Evolutionary conservation across 2,113 vertebrate species (phyloP).

Genomic region (Ictalurus punctatus): DNA sequence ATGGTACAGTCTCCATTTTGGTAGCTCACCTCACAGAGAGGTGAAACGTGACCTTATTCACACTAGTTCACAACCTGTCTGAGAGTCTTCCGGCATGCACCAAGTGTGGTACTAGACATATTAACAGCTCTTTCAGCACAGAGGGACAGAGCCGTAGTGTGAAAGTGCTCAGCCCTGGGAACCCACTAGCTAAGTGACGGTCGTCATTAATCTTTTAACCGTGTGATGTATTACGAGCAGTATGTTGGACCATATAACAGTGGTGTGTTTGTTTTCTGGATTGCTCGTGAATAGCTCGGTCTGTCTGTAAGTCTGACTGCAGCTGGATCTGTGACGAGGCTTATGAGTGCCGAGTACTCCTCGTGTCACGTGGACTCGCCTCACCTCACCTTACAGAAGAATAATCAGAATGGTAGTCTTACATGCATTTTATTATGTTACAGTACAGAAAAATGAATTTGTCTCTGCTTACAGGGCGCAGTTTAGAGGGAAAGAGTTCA

Average conservation of each 20-base stretch:
- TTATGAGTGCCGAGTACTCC: neutral
- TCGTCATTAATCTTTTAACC: slow-evolving; percentile 31
- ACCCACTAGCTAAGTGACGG: neutral
- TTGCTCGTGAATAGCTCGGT: slow-evolving; percentile 6
- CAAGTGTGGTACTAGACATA: neutral
- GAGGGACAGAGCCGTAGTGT: neutral
- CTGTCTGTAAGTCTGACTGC: neutral
- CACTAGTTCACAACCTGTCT: neutral
- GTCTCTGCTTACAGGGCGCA: neutral
- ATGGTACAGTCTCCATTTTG: neutral
- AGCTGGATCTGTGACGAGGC: neutral
- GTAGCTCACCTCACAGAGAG: neutral
- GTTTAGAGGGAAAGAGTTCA: slow-evolving; percentile 13
- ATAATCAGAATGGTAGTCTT: neutral
- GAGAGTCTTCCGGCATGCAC: slow-evolving; percentile 6
- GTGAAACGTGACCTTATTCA: slow-evolving; percentile 7
- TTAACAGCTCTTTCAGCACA: slow-evolving; percentile 7
- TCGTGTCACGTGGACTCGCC: neutral
- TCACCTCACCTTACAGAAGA: neutral
- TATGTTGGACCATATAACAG: slow-evolving; percentile 22
- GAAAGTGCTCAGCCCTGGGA: slow-evolving; percentile 22
- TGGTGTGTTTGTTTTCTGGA: slow-evolving; percentile 31
- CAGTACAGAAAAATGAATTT: neutral
- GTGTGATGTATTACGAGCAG: slow-evolving; percentile 24
- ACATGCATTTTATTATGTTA: neutral